Conservation (phyloP, 2,113 vertebrate genomes). For the Oncorhynchus gorbuscha region DNA sequence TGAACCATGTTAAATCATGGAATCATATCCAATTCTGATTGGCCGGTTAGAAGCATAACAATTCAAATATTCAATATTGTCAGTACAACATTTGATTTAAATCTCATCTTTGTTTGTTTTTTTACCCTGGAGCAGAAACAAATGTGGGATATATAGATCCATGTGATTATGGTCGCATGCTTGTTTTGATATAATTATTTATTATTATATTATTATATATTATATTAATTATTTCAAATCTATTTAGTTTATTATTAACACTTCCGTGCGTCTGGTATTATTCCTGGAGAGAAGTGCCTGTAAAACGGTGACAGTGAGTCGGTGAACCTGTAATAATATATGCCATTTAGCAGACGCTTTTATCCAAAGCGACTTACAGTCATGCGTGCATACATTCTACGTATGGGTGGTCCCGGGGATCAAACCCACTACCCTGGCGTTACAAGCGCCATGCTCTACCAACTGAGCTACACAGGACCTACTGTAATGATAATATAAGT, state of each 20-base stretch:
- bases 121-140: slow-evolving; percentile 61
- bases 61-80: background rate
- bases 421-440: too few relatives aligned
- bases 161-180: slow-evolving; percentile 51
- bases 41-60: background rate
- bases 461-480: too few relatives aligned
- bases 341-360: too few relatives aligned
- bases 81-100: too few relatives aligned
- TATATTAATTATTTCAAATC: background rate
- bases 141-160: slow-evolving; percentile 61
- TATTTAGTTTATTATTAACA: background rate
- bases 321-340: slow-evolving; percentile 47
- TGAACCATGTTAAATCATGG: background rate
- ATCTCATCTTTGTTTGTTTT: background rate
- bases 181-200: slow-evolving; percentile 16
- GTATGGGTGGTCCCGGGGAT: too few relatives aligned
- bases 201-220: too few relatives aligned
- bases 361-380: too few relatives aligned
- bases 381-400: too few relatives aligned
- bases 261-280: slow-evolving; percentile 1
- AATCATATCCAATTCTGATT: background rate
- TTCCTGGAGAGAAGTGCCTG: background rate
- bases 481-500: slow-evolving; percentile 42
- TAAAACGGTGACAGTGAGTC: slow-evolving; percentile 24
- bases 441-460: too few relatives aligned